phyloP scores from a whole-genome alignment of 2,113 vertebrate genomes.

The Riparia riparia region DNA sequence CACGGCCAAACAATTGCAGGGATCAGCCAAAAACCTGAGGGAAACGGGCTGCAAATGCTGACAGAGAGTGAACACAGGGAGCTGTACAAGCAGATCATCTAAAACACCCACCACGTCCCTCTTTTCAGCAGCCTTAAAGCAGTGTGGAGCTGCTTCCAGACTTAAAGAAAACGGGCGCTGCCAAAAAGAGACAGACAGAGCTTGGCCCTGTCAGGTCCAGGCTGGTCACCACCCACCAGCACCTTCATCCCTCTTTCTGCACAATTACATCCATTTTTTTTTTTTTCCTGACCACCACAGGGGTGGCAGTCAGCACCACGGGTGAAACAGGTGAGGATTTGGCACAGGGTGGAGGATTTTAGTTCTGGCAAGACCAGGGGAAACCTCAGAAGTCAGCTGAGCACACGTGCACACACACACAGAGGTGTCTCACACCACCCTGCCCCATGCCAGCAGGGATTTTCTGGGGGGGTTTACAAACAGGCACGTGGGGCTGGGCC shows the following conservation, averaged over 20 bases:
- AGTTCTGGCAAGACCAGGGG: not conserved
- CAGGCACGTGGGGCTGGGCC: not conserved
- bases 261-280: not conserved
- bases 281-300: not conserved
- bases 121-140: not conserved
- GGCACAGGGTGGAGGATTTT: not conserved
- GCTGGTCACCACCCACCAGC: not conserved
- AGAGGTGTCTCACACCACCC: not conserved
- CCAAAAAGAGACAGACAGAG: not conserved
- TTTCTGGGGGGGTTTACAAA: not conserved
- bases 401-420: not conserved
- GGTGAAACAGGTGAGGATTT: fast-evolving
- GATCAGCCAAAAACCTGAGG: not conserved
- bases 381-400: not conserved
- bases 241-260: not conserved
- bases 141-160: not conserved
- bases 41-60: not conserved
- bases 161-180: fast-evolving
- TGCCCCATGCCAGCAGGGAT: not conserved
- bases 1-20: not conserved
- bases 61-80: not conserved
- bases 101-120: not conserved
- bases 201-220: not conserved
- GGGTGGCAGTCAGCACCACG: fast-evolving
- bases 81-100: not conserved